Evolutionary conservation across 2,888 invertebrate genomes (phyloP).

Genomic region (Cataglyphis albicans): DNA sequence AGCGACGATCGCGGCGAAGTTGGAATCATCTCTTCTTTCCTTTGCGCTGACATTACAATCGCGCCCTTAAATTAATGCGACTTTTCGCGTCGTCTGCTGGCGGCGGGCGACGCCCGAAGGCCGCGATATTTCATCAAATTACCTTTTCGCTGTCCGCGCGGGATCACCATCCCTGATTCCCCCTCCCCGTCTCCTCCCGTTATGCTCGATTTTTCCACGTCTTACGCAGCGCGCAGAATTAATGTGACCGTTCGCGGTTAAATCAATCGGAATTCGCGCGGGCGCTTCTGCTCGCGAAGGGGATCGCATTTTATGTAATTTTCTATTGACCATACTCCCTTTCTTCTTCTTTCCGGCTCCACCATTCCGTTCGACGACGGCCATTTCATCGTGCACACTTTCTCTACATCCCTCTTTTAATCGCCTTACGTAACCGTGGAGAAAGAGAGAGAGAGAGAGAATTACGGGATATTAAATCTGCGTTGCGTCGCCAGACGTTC

Average conservation of each 20-base stretch:
- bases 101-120: slow-evolving; percentile 37
- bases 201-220: slow-evolving; percentile 52
- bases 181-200: background rate
- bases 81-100: slow-evolving; percentile 52
- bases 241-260: slow-evolving; percentile 50
- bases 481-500: slow-evolving; percentile 39
- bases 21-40: slow-evolving; percentile 28
- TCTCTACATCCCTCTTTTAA: slow-evolving; percentile 13
- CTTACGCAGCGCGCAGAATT: slow-evolving; percentile 56
- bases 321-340: slow-evolving; percentile 10
- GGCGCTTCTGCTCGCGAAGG: slow-evolving; percentile 52
- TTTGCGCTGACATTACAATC: slow-evolving; percentile 45
- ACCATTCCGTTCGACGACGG: background rate
- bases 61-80: slow-evolving; percentile 53
- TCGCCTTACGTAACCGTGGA: slow-evolving; percentile 15
- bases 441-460: background rate
- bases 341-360: background rate
- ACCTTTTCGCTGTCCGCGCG: slow-evolving; percentile 45
- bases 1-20: slow-evolving; percentile 35
- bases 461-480: slow-evolving; percentile 43
- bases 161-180: background rate
- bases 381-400: slow-evolving; percentile 3
- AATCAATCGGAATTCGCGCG: slow-evolving; percentile 49
- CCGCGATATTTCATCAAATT: slow-evolving; percentile 56
- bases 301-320: slow-evolving; percentile 49